These are phyloP conservation scores for Dryobota labecula DNA, from an alignment of 2,888 invertebrate genomes.

Conservation along the genomic window DNA sequence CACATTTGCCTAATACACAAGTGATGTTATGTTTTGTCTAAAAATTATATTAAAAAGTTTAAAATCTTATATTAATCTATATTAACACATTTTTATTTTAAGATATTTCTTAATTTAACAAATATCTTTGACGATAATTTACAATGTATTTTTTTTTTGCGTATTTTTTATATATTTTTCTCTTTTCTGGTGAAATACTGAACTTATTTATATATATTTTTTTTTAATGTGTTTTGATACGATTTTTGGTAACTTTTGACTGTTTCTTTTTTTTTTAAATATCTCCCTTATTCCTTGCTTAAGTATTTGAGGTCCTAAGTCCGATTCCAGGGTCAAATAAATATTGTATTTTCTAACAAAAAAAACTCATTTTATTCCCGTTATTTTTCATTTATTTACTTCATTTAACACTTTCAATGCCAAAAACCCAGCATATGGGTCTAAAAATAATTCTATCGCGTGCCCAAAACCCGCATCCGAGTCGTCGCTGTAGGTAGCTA, in stretches of 20 bases:
- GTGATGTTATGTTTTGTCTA: neutral
- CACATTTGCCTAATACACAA: neutral
- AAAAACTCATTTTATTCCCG: neutral
- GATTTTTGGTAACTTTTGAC: constrained; percentile 30
- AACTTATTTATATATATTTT: constrained; percentile 31
- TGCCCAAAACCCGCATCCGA: no score
- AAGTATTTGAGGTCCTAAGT: no score
- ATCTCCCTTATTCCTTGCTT: neutral
- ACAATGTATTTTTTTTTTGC: constrained; percentile 45
- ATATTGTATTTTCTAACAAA: neutral
- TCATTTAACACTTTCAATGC: no score
- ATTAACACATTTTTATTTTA: constrained; percentile 29
- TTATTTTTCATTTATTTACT: neutral
- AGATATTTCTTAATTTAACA: constrained; percentile 57
- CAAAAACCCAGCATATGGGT: no score
- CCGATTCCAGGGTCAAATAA: neutral
- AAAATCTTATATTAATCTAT: constrained; percentile 40
- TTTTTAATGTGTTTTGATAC: constrained; percentile 20
- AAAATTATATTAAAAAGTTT: constrained; percentile 28
- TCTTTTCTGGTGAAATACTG: constrained; percentile 58
- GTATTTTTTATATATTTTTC: constrained; percentile 46
- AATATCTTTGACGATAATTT: constrained; percentile 49
- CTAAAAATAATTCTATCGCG: no score
- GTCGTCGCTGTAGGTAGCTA: no score
- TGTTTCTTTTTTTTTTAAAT: neutral